phyloP scores from a whole-genome alignment of 2,888 invertebrate species.

The Agonopterix subpropinquella region DNA sequence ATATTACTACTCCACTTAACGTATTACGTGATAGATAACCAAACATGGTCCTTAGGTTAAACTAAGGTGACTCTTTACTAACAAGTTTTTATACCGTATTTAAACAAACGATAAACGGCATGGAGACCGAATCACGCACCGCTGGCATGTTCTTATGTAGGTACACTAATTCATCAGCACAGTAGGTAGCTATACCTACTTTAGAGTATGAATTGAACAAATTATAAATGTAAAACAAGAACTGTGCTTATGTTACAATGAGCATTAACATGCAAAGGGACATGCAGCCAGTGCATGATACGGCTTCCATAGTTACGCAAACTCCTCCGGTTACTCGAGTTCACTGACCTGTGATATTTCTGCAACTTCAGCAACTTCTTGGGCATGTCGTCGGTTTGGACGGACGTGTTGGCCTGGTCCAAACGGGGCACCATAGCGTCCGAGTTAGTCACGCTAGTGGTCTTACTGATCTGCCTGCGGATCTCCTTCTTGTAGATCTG shows the following conservation, averaged over 20 bases:
- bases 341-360: constrained; percentile 76
- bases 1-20: too few species aligned
- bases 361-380: constrained; percentile 70
- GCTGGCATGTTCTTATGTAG: constrained; percentile 1
- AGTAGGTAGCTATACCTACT: too few species aligned
- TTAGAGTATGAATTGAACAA: background rate
- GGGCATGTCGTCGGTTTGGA: constrained; percentile 49
- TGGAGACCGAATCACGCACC: constrained; percentile 1
- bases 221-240: constrained; percentile 1
- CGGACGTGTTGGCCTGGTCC: constrained; percentile 48
- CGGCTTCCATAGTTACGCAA: constrained; percentile 43
- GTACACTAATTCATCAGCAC: background rate
- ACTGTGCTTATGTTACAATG: constrained; percentile 1
- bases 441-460: constrained; percentile 76
- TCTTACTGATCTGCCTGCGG: constrained; percentile 75
- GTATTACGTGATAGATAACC: too few species aligned
- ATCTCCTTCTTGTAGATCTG: constrained; percentile 62
- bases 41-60: too few species aligned
- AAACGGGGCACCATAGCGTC: constrained; percentile 73
- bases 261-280: background rate
- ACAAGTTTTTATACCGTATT: too few species aligned
- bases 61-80: too few species aligned
- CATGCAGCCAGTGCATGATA: constrained; percentile 12
- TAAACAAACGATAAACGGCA: too few species aligned
- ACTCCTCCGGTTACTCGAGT: constrained; percentile 41